Conservation (phyloP, 1,140 invertebrate species). For the Planococcus citri region DNA sequence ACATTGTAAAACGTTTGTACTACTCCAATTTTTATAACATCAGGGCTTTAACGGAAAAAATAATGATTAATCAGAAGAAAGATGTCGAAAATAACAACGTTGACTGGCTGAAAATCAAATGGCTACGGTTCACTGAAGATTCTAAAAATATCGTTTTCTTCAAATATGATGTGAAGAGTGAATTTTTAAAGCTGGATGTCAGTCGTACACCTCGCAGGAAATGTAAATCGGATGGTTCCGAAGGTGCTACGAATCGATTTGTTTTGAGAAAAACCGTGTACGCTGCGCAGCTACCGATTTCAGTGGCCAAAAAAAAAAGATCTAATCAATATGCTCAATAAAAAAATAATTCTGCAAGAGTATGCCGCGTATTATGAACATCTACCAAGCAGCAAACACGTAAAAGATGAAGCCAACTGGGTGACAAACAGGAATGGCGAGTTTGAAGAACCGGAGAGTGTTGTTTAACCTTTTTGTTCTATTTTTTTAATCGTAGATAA, state of each 20-base stretch:
- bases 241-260: not conserved
- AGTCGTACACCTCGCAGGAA: not conserved
- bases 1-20: not conserved
- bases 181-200: not conserved
- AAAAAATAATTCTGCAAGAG: constrained; percentile 21
- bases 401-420: too few relatives aligned
- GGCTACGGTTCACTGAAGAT: not conserved
- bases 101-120: not conserved
- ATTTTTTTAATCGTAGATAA: too few relatives aligned
- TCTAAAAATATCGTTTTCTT: not conserved
- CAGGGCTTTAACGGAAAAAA: not conserved
- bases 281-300: not conserved
- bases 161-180: not conserved
- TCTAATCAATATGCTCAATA: not conserved
- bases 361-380: not conserved
- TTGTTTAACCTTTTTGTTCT: too few relatives aligned
- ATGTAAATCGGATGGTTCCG: not conserved
- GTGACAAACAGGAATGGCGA: too few relatives aligned
- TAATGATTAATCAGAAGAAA: not conserved
- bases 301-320: not conserved
- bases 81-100: not conserved
- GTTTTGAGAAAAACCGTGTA: not conserved
- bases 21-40: not conserved
- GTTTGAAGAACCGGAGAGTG: too few relatives aligned
- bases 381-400: not conserved